Evolutionary conservation across 2,113 vertebrate genomes (phyloP).

Genomic region (Oreochromis tanganicae): DNA sequence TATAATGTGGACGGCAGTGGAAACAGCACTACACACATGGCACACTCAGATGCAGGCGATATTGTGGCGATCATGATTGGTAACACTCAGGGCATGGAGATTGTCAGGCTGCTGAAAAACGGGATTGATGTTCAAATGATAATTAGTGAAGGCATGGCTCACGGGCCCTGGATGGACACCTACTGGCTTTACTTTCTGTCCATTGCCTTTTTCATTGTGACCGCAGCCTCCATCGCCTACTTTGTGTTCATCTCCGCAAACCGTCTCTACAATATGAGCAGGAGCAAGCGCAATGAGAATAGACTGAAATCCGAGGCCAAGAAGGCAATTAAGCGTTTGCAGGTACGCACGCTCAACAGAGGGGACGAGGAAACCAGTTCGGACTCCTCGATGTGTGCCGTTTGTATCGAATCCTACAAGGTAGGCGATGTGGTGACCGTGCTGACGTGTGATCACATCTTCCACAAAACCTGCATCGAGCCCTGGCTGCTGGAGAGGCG

Average conservation of each 20-base stretch:
- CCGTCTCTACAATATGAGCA: conserved; percentile 45
- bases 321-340: conserved; percentile 81
- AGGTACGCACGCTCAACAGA: conserved; percentile 81
- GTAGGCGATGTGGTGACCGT: conserved; percentile 84
- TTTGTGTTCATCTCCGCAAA: conserved; percentile 63
- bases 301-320: conserved; percentile 82
- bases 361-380: conserved; percentile 82
- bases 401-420: conserved; percentile 88
- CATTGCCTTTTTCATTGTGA: conserved; percentile 70
- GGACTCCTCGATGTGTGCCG: conserved; percentile 82
- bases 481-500: conserved; percentile 89
- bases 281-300: conserved; percentile 61
- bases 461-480: conserved; percentile 87
- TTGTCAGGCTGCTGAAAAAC: conserved; percentile 32
- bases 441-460: conserved; percentile 90
- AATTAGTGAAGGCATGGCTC: conserved; percentile 33
- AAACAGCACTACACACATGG: conserved; percentile 71
- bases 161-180: conserved; percentile 56
- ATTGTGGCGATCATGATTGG: conserved; percentile 67
- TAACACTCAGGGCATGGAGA: conserved; percentile 51
- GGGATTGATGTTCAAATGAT: conserved; percentile 44
- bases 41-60: background rate
- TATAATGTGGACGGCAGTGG: conserved; percentile 74
- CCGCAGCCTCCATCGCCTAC: conserved; percentile 60
- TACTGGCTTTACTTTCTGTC: conserved; percentile 73